phyloP scores from a whole-genome alignment of 2,888 invertebrate genomes.

The Carabus problematicus region DNA sequence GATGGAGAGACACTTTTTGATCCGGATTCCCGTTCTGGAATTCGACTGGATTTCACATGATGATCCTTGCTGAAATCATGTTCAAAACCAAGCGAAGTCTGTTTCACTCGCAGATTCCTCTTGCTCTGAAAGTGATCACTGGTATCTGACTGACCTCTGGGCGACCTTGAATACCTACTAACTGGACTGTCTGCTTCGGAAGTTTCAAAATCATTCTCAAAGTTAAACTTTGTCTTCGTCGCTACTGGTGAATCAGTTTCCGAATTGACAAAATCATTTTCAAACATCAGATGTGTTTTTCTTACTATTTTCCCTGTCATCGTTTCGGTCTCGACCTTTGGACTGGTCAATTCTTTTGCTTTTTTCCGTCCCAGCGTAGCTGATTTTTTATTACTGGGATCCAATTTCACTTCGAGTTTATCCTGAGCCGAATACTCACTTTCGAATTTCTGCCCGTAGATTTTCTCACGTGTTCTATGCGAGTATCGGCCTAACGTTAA shows the following conservation, averaged over 20 bases:
- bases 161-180: constrained; percentile 43
- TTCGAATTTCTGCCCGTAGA: constrained; percentile 58
- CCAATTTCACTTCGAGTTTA: constrained; percentile 48
- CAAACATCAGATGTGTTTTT: constrained; percentile 67
- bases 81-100: constrained; percentile 21
- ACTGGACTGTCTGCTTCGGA: constrained; percentile 53
- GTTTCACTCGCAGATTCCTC: constrained; percentile 32
- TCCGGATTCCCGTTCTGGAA: constrained; percentile 46
- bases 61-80: constrained; percentile 38
- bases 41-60: constrained; percentile 44
- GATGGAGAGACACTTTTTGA: constrained; percentile 48
- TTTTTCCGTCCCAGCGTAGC: constrained; percentile 52
- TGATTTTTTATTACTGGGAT: constrained; percentile 51
- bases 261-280: constrained; percentile 72
- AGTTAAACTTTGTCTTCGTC: constrained; percentile 50
- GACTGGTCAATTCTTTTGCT: constrained; percentile 51
- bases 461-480: constrained; percentile 48
- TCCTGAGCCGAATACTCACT: constrained; percentile 65
- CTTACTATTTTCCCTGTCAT: constrained; percentile 59
- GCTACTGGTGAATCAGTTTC: constrained; percentile 52
- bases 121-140: constrained; percentile 23
- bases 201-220: constrained; percentile 55
- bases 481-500: constrained; percentile 52
- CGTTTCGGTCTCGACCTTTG: constrained; percentile 53
- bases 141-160: constrained; percentile 33